Base-by-base conservation (phyloP, 1,140 invertebrate species). In the Drosophila athabasca region DNA sequence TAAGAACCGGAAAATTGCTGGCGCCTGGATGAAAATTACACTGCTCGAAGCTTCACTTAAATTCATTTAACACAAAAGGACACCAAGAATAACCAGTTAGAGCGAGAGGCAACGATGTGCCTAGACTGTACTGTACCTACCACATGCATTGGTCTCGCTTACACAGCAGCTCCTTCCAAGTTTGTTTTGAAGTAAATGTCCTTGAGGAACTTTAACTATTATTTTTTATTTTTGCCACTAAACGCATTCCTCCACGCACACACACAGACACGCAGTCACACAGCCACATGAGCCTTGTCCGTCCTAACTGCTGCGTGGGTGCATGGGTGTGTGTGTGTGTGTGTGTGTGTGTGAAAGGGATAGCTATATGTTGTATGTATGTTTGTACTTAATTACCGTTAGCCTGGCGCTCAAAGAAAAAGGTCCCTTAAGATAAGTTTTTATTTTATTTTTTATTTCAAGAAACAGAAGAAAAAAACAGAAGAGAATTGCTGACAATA, bases 401-500 rank as follows among this genome's bases (percentile, higher is more conserved):
- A 51, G 72, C 72, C 67, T 73, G 49, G 59, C 39, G 24, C 55
- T 74, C 39, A 49, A 65, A 11, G 22, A 22, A 45, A 62, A 46
- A 31, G 43, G 43, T 41, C n/a, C 48, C n/a, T 11, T n/a, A 19
- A 6, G n/a, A 19, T 71, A 51, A 17, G 11, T 49, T 46, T 39
- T 44, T 41, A 5, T 39, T 60, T 26, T 43, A 6, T 43, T 29
- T 26, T 55, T 61, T 53, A 43, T 64, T 70, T 54, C 22, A 46
- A 46, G 45, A 59, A 50, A 68, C 45, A n/a, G n/a, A n/a, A n/a
- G n/a, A 62, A 51, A 71, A 74, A 59, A 57, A 68, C 46, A 62
- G 46, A 71, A 74, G 49, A 84, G 43, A 85, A 84, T 79, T 76
- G 76, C 80, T 85, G 80, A 84, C 80, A 84, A 84, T 84, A 84